These are phyloP conservation scores for Saccopteryx bilineata DNA, from an alignment of 2,113 vertebrate species.

Conservation along the genomic window DNA sequence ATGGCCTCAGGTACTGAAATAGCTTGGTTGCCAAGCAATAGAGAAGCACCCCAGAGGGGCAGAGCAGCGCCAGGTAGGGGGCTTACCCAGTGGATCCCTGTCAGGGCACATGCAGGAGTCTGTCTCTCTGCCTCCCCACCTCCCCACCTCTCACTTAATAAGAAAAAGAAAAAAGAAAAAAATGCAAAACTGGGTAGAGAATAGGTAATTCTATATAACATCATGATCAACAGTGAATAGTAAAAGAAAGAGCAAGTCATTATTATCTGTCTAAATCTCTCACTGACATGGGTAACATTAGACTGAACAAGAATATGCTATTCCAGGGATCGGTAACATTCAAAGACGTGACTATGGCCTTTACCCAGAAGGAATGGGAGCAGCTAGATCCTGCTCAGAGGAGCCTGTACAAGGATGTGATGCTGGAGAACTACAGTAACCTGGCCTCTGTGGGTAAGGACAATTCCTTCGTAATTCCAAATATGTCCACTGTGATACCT, in stretches of 20 bases:
- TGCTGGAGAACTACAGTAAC: constrained; percentile 69
- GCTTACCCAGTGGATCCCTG: no score
- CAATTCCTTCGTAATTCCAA: neutral
- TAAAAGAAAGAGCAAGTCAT: constrained; percentile 17
- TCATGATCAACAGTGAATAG: neutral
- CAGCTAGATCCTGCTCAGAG: constrained; percentile 64
- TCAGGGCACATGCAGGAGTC: no score
- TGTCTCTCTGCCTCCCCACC: no score
- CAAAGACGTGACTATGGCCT: constrained; percentile 74
- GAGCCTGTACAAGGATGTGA: constrained; percentile 60
- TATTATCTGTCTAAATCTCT: neutral
- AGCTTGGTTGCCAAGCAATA: no score
- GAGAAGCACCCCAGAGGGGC: no score
- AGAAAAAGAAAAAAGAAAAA: neutral
- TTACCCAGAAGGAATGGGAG: constrained; percentile 75
- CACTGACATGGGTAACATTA: neutral
- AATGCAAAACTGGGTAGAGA: neutral
- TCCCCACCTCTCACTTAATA: no score
- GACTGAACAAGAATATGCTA: constrained; percentile 28
- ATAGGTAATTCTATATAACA: neutral
- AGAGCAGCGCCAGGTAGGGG: no score
- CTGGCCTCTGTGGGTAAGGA: constrained; percentile 69
- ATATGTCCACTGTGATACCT: neutral
- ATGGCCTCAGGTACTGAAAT: no score
- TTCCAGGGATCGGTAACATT: constrained; percentile 60